Conservation (phyloP, 1,140 invertebrate genomes). For the Platyscapa corneri region DNA sequence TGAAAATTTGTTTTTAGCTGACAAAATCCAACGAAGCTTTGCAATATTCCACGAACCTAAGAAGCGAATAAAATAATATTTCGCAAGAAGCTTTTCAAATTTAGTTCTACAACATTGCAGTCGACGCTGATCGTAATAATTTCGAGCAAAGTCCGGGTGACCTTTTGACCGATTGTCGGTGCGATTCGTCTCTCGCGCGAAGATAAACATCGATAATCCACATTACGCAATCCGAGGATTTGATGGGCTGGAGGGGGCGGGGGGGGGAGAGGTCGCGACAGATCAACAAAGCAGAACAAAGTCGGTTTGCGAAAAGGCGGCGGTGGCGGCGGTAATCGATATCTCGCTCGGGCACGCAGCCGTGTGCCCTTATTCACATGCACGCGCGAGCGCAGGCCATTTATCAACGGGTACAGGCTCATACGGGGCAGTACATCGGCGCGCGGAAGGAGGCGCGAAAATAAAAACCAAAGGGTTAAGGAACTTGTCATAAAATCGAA, state of each 20-base stretch:
- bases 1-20: too few relatives aligned
- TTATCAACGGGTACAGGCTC: slow-evolving; percentile 32
- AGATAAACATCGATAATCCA: not conserved
- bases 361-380: not conserved
- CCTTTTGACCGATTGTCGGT: too few relatives aligned
- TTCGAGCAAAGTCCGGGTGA: too few relatives aligned
- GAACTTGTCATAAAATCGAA: slow-evolving; percentile 51
- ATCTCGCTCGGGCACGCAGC: not conserved
- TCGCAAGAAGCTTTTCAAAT: too few relatives aligned
- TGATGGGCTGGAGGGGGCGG: too few relatives aligned
- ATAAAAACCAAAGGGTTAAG: slow-evolving; percentile 45
- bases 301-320: slow-evolving; percentile 13
- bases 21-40: too few relatives aligned
- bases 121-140: too few relatives aligned
- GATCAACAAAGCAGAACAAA: slow-evolving; percentile 39
- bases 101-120: too few relatives aligned
- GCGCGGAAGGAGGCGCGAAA: slow-evolving; percentile 38
- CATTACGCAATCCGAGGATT: not conserved
- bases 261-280: slow-evolving; percentile 25
- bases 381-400: slow-evolving; percentile 10
- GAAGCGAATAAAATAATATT: too few relatives aligned
- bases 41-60: too few relatives aligned
- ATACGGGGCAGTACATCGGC: not conserved
- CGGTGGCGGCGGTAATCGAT: slow-evolving; percentile 26
- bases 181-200: not conserved